Evolutionary conservation across 1,140 invertebrate species (phyloP).

Genomic region (Carcinoscorpius rotundicauda): DNA sequence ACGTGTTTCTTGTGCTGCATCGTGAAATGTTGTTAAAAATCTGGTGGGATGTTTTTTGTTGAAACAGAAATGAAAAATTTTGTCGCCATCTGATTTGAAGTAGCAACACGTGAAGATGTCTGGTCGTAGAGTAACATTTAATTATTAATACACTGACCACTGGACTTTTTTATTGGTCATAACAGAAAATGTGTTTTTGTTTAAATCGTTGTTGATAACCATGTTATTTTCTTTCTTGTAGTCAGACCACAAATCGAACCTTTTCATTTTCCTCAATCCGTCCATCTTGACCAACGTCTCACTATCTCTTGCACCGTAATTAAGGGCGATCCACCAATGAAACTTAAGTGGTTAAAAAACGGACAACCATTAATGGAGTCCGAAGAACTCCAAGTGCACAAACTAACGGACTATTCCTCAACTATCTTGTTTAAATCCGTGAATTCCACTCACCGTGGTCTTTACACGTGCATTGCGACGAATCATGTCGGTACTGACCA

Average conservation of each 20-base stretch:
- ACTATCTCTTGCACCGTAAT: slow-evolving; percentile 71
- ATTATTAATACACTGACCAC: too few species aligned
- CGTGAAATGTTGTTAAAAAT: too few species aligned
- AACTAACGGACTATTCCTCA: slow-evolving; percentile 24
- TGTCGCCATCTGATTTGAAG: too few species aligned
- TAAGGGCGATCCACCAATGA: slow-evolving; percentile 59
- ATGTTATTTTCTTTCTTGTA: slow-evolving; percentile 5
- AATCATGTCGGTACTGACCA: slow-evolving; percentile 49
- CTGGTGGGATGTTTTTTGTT: too few species aligned
- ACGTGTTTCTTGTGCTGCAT: too few species aligned
- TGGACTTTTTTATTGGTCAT: too few species aligned
- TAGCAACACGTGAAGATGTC: too few species aligned
- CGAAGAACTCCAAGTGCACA: slow-evolving; percentile 14
- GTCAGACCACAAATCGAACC: slow-evolving; percentile 30
- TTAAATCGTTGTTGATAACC: slow-evolving; percentile 56
- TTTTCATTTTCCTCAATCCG: slow-evolving; percentile 45
- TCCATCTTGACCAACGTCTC: slow-evolving; percentile 70
- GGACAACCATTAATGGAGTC: slow-evolving; percentile 41
- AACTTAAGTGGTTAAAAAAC: slow-evolving; percentile 64
- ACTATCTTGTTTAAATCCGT: slow-evolving; percentile 25
- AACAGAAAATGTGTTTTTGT: slow-evolving; percentile 61
- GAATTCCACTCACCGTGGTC: slow-evolving; percentile 46
- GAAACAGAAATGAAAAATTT: too few species aligned
- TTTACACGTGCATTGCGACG: slow-evolving; percentile 51
- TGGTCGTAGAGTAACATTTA: too few species aligned